These are phyloP conservation scores for Diachasma alloeum DNA, from an alignment of 1,140 invertebrate species.

Conservation along the genomic window DNA sequence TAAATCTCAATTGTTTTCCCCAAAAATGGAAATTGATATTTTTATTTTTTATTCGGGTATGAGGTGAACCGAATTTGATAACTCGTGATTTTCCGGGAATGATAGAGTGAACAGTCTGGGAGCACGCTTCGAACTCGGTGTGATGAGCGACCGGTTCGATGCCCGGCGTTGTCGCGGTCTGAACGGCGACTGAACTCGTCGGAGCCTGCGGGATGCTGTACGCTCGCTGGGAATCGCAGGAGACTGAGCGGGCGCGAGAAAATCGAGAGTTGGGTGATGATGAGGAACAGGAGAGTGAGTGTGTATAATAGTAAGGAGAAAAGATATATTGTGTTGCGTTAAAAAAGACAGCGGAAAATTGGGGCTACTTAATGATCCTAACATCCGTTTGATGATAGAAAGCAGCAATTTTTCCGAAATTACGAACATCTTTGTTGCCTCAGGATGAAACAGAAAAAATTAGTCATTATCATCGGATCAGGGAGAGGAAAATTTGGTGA, in stretches of 20 bases:
- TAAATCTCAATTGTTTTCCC: not conserved
- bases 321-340: not conserved
- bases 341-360: not conserved
- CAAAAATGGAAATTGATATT: not conserved
- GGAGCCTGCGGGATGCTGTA: slow-evolving; percentile 56
- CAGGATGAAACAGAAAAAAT: too few relatives aligned
- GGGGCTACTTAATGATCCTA: too few relatives aligned
- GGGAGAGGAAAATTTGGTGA: too few relatives aligned
- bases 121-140: not conserved
- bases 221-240: slow-evolving; percentile 17
- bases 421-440: too few relatives aligned
- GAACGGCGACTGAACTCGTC: slow-evolving; percentile 60
- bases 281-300: not conserved
- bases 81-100: not conserved
- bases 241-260: slow-evolving; percentile 24
- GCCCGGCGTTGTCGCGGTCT: slow-evolving; percentile 60
- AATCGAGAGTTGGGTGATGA: not conserved
- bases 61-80: not conserved
- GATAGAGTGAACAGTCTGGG: not conserved
- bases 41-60: slow-evolving; percentile 9
- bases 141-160: slow-evolving; percentile 45
- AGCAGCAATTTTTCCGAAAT: too few relatives aligned
- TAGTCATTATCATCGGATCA: too few relatives aligned
- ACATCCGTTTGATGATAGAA: too few relatives aligned
- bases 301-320: not conserved